A percentile compares a stretch with the other conserved stretches of the same genome.
Conservation (phyloP, 2,113 vertebrate species). For the Furnarius figulus region DNA sequence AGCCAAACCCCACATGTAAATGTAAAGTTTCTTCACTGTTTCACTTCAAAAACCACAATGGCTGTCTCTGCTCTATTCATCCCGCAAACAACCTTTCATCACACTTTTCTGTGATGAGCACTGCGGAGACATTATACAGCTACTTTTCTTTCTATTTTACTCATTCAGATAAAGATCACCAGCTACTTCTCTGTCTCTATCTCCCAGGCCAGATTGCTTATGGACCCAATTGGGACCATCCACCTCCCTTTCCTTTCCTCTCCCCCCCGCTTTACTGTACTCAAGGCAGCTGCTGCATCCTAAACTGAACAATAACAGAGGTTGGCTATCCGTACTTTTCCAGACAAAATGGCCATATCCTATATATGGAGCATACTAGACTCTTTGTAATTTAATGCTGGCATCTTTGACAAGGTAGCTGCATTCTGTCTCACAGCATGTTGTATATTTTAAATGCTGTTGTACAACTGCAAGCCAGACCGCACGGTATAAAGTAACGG, state of each 20-base stretch:
- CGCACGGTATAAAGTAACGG: constrained; percentile 64
- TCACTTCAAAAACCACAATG: neutral
- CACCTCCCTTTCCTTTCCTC: neutral
- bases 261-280: neutral
- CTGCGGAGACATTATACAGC: neutral
- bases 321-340: neutral
- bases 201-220: neutral
- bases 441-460: constrained; percentile 70
- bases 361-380: neutral
- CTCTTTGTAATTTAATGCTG: constrained; percentile 65
- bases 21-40: neutral
- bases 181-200: neutral
- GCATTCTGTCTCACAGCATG: constrained; percentile 69
- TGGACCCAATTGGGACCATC: neutral
- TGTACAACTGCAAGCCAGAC: constrained; percentile 66
- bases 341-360: constrained; percentile 17
- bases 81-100: neutral
- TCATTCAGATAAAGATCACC: neutral
- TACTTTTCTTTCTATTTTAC: neutral
- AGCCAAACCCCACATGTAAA: neutral
- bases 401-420: constrained; percentile 68
- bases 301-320: neutral
- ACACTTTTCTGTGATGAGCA: neutral
- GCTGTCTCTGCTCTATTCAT: neutral
- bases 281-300: neutral